A percentile compares a stretch with the other conserved stretches of the same genome.
Conservation (phyloP, 2,113 vertebrate species). For the Laticauda colubrina region DNA sequence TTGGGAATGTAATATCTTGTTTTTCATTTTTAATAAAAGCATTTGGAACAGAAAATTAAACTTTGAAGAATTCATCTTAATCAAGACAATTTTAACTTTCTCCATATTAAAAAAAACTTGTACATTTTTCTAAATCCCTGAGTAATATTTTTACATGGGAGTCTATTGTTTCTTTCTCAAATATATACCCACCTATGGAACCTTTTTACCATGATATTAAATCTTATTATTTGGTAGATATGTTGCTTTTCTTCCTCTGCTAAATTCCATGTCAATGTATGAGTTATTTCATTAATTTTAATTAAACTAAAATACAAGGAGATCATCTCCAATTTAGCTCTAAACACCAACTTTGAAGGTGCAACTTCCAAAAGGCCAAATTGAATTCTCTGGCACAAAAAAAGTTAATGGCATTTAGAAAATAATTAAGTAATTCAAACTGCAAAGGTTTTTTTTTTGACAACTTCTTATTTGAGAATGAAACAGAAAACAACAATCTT, state of each 20-base stretch:
- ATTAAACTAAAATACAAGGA: not conserved
- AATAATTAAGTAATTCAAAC: not conserved
- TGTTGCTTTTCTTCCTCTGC: not conserved
- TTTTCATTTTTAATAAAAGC: not conserved
- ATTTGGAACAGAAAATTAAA: not conserved
- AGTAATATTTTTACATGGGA: not conserved
- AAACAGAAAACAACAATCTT: not conserved
- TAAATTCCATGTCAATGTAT: not conserved
- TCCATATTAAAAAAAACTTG: not conserved
- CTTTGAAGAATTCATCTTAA: not conserved
- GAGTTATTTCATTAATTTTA: not conserved
- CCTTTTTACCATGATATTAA: not conserved
- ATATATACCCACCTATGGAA: not conserved
- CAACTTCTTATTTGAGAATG: not conserved
- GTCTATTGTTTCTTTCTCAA: not conserved
- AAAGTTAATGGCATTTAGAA: not conserved
- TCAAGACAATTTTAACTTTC: not conserved
- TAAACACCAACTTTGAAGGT: not conserved
- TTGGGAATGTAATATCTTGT: not conserved
- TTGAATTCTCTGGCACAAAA: not conserved
- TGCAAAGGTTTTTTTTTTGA: not conserved
- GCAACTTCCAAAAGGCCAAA: not conserved
- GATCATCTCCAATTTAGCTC: not conserved
- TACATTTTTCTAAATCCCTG: not conserved
- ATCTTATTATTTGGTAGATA: not conserved